These are phyloP conservation scores for Enhydra lutris DNA, from an alignment of 2,113 vertebrate genomes.

Conservation along the genomic window DNA sequence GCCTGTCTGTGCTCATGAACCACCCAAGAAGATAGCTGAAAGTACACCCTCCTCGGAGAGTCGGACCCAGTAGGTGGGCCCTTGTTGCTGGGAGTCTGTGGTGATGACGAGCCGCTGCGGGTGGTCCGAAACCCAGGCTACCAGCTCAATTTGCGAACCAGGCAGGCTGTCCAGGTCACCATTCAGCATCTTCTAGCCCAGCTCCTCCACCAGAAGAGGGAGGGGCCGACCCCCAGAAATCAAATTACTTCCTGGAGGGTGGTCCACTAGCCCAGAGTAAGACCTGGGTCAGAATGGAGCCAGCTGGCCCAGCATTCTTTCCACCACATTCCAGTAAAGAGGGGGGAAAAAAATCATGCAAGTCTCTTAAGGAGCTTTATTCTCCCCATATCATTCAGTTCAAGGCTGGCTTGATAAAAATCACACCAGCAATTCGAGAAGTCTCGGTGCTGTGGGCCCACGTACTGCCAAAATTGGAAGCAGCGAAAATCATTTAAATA, in stretches of 20 bases:
- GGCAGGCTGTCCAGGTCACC: background rate
- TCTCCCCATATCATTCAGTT: slow-evolving; percentile 33
- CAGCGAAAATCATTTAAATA: slow-evolving; percentile 65
- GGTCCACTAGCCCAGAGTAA: background rate
- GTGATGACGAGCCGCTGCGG: background rate
- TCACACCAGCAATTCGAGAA: slow-evolving; percentile 61
- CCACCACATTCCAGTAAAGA: slow-evolving; percentile 32
- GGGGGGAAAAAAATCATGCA: background rate
- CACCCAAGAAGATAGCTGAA: background rate
- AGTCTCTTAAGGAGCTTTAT: slow-evolving; percentile 37
- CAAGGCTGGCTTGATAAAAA: slow-evolving; percentile 56
- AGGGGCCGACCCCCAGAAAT: background rate
- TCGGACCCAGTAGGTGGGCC: background rate
- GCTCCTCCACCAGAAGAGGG: background rate
- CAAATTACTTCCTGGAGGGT: background rate
- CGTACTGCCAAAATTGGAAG: slow-evolving; percentile 65
- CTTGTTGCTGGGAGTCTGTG: background rate
- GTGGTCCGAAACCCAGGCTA: too few species aligned
- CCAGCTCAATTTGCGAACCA: background rate
- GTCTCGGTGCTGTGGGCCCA: slow-evolving; percentile 56
- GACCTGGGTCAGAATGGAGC: background rate
- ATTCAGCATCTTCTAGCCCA: background rate
- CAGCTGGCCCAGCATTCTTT: slow-evolving; percentile 7
- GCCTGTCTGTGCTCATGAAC: background rate
- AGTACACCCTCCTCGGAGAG: background rate